Base-by-base conservation (phyloP, 2,888 invertebrate genomes). In the Nematopogon swammerdamellus region DNA sequence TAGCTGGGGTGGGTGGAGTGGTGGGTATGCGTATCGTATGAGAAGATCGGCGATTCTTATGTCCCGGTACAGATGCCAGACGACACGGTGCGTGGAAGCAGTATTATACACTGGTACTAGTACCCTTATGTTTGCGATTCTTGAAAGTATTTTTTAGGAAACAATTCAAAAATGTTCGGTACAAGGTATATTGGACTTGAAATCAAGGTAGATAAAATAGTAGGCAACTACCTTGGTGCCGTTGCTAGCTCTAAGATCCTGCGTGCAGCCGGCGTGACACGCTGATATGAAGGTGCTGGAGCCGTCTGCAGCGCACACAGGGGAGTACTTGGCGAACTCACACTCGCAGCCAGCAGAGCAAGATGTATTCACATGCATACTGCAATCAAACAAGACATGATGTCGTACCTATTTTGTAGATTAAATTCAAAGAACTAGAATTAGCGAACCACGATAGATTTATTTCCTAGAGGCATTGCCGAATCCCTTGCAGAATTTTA, bases 251-350 rank as follows among this genome's bases (percentile, higher is more conserved):
- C 63, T 60, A 43, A 68, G 62, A 54, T 73, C 67, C 19, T 67
- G 65, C 47, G 68, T 80, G 62, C 91, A 91, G 4, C 92, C 91
- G 18, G 91, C 91, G 62, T 90, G 89, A 61, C 92, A 92, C 4
- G 91, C 87, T 0, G 89, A 90, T 57, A 90, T 91, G 61, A 84
- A 91, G 2, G 87, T 86, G 56, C 83, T 80, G 36, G 55, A 59
- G 1, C 82, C 82, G 53, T 84, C 82, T 3, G 36, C 36, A 3
- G 36, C 36, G 60, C 89, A 90, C 0, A 91, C 86, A 0, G 90
- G 89, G 47, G 88, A 86, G 61, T 88, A 90, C 54, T 86, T 85
- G 18, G 86, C 85, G 58, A 84, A 86, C 57, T 86, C 85, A 64
- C 89, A 90, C 53, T 82, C 70, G 61, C 89, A 90, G 52, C 81